Base-by-base conservation (phyloP, 2,888 invertebrate genomes). In the Eristalis arbustorum region DNA sequence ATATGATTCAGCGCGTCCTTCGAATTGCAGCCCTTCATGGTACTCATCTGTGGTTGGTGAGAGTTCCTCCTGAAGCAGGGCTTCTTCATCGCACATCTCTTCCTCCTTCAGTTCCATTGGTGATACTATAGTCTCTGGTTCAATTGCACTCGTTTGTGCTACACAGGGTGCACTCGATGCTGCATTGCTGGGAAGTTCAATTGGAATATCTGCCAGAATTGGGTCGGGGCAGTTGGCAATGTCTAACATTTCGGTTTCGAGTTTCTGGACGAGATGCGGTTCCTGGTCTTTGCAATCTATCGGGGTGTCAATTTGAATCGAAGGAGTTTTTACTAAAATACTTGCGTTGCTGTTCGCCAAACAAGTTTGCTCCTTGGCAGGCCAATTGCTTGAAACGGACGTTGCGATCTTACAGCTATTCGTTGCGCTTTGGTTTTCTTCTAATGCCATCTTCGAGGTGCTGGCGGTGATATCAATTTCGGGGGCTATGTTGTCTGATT, bases 11-110 rank as follows among this genome's bases (percentile, higher is more conserved):
- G 89, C 89, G 84, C 88, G 89, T 64, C 80, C 90, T 88, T 89
- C 90, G 63, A 92, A 92, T 67, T 91, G 91, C 62, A 91, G 85
- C 22, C 91, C 91, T 81, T 93, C 92, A 80, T 93, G 92, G 69
- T 92, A 92, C 89, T 93, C 93, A 66, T 93, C 92, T 40, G 91
- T 92, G 56, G 92, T 92, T 62, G 93, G 92, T 28, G 92, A 93
- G 6, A 93, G 89, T 64, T 93, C 93, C 67, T 91, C 91, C 23
- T 90, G 90, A 6, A 88, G 88, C 1, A 88, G 63, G 1, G 67
- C 28, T 57, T 84, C 71, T 8, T 88, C 87, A 22, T 87, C 87
- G 18, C 82, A 78, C 71, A 75, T 83, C 61, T 87, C 87, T 14
- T 82, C 87, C 59, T 87, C 78, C 13, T 64, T 83, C 2, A 56